Evolutionary conservation across 2,888 invertebrate species (phyloP).

Genomic region (Heliconius hortense): DNA sequence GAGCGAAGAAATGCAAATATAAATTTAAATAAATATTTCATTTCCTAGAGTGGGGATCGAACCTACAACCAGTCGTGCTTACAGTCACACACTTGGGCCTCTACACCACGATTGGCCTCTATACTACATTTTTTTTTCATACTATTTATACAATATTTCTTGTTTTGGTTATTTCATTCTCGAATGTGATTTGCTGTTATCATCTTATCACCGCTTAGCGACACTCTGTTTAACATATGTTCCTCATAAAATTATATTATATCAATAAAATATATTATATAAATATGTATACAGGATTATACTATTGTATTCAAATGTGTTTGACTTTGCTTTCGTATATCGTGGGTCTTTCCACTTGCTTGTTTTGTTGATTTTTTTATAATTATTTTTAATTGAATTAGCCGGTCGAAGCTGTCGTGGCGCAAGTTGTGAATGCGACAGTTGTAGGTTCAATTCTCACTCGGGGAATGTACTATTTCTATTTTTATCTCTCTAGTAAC

Average conservation of each 20-base stretch:
- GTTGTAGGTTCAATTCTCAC: neutral
- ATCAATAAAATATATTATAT: neutral
- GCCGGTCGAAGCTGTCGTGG: neutral
- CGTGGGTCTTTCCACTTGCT: neutral
- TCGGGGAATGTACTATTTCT: neutral
- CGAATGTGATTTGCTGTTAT: neutral
- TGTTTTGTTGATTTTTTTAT: neutral
- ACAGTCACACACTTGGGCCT: too few relatives aligned
- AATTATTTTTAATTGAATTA: neutral
- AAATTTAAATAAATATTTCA: too few relatives aligned
- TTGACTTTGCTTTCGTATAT: neutral
- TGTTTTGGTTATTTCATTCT: neutral
- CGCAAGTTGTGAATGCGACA: neutral
- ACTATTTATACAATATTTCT: too few relatives aligned
- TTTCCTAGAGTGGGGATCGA: too few relatives aligned
- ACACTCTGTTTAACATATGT: conserved; percentile 10
- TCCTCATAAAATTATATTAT: neutral
- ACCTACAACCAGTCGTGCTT: too few relatives aligned
- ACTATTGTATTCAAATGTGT: neutral
- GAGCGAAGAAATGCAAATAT: too few relatives aligned
- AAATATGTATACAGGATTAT: neutral
- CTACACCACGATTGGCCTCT: too few relatives aligned
- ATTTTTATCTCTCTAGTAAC: neutral
- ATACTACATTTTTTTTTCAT: neutral
- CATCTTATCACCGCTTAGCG: conserved; percentile 17